phyloP scores from a whole-genome alignment of 1,140 invertebrate genomes.

The Cydia amplana region DNA sequence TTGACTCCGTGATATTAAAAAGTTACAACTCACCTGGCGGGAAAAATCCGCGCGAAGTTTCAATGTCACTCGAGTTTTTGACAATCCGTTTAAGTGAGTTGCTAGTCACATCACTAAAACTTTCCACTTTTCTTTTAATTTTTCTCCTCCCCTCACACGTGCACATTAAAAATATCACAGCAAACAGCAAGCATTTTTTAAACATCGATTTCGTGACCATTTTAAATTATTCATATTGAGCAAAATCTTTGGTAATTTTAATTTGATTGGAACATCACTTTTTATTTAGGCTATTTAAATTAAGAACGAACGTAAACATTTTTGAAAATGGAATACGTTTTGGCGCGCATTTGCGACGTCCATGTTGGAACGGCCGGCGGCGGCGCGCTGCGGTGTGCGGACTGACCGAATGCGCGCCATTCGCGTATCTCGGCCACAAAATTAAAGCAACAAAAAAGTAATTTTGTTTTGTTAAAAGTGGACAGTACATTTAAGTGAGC shows the following conservation, averaged over 20 bases:
- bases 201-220: constrained; percentile 54
- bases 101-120: constrained; percentile 30
- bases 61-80: constrained; percentile 33
- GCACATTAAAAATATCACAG: constrained; percentile 46
- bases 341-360: constrained; percentile 42
- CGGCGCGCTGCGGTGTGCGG: constrained; percentile 40
- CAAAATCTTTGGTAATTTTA: constrained; percentile 37
- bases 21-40: constrained; percentile 46
- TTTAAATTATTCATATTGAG: constrained; percentile 65
- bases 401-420: constrained; percentile 20
- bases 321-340: constrained; percentile 33
- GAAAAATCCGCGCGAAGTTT: constrained; percentile 57
- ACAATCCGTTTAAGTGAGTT: constrained; percentile 34
- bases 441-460: constrained; percentile 39
- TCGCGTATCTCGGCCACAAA: constrained; percentile 33
- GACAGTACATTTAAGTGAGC: constrained; percentile 8
- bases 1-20: background rate
- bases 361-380: constrained; percentile 39
- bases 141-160: constrained; percentile 48
- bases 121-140: constrained; percentile 51
- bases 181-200: constrained; percentile 49
- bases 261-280: constrained; percentile 23
- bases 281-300: background rate
- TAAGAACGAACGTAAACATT: background rate
- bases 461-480: constrained; percentile 34